A percentile compares a stretch with the other conserved stretches of the same genome.
These are phyloP conservation scores for Herminia tarsipennalis DNA, from an alignment of 2,888 invertebrate genomes.

Conservation along the genomic window DNA sequence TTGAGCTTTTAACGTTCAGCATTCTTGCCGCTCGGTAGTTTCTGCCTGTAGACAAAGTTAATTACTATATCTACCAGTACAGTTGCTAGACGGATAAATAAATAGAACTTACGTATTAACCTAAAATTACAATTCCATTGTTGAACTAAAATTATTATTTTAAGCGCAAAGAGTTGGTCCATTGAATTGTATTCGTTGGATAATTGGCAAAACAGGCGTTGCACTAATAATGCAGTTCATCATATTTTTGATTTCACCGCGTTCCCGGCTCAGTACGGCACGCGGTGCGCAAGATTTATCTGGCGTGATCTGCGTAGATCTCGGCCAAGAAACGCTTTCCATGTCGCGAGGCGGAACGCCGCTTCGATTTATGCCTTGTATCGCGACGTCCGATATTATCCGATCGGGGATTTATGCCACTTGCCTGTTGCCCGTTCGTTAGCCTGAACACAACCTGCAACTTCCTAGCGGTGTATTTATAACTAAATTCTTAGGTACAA, in stretches of 20 bases:
- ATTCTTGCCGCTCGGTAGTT: slow-evolving; percentile 39
- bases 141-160: too few relatives aligned
- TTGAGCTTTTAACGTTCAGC: slow-evolving; percentile 47
- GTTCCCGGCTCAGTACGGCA: slow-evolving; percentile 48
- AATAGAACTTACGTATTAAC: too few relatives aligned
- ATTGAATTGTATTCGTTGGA: neutral
- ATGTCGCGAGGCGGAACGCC: slow-evolving; percentile 71
- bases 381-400: slow-evolving; percentile 55
- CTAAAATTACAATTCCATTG: too few relatives aligned
- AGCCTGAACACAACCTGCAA: slow-evolving; percentile 22
- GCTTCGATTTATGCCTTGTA: slow-evolving; percentile 64
- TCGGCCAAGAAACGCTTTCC: slow-evolving; percentile 73
- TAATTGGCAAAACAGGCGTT: neutral
- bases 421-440: slow-evolving; percentile 41
- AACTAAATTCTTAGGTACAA: slow-evolving; percentile 14
- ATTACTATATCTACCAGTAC: too few relatives aligned
- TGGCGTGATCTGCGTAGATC: slow-evolving; percentile 63
- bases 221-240: slow-evolving; percentile 19
- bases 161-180: neutral
- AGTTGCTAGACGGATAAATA: too few relatives aligned
- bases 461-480: slow-evolving; percentile 26
- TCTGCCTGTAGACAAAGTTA: too few relatives aligned
- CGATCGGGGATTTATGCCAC: slow-evolving; percentile 54
- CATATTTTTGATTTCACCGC: slow-evolving; percentile 54
- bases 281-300: slow-evolving; percentile 61